phyloP scores from a whole-genome alignment of 2,797 vertebrate genomes.

The Ataeniobius toweri region DNA sequence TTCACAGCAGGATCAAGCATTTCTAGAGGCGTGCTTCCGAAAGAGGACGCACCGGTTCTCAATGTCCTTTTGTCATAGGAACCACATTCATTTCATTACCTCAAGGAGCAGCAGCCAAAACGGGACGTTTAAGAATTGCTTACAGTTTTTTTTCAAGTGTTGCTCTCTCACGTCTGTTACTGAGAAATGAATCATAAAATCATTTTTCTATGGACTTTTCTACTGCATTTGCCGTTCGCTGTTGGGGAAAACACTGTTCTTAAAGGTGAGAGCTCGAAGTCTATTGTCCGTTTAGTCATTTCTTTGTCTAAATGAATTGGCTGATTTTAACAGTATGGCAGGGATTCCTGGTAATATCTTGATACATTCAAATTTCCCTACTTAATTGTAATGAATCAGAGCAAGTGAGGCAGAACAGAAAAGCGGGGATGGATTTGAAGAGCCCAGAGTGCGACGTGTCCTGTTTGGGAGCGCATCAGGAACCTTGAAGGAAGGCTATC shows the following conservation, averaged over 20 bases:
- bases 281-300: slow-evolving; percentile 31
- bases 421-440: slow-evolving; percentile 49
- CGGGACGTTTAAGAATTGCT: not conserved
- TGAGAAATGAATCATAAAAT: slow-evolving; percentile 65
- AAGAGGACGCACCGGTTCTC: slow-evolving; percentile 31
- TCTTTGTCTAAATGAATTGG: not conserved
- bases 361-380: not conserved
- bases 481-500: slow-evolving; percentile 1
- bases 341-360: not conserved
- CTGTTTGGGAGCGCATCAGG: slow-evolving; percentile 43
- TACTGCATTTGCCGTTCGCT: slow-evolving; percentile 50
- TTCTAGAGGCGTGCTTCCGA: slow-evolving; percentile 26
- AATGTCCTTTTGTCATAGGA: slow-evolving; percentile 42
- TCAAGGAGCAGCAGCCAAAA: not conserved
- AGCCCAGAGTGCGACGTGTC: slow-evolving; percentile 51
- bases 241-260: slow-evolving; percentile 55
- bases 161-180: slow-evolving; percentile 30
- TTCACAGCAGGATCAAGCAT: slow-evolving; percentile 54
- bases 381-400: slow-evolving; percentile 1
- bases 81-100: slow-evolving; percentile 17
- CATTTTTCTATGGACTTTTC: slow-evolving; percentile 63
- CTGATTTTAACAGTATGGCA: not conserved
- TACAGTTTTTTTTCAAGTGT: slow-evolving; percentile 21
- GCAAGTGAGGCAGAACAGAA: slow-evolving; percentile 24
- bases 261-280: slow-evolving; percentile 64